These are phyloP conservation scores for Chaetodon trifasciatus DNA, from an alignment of 2,797 vertebrate genomes.

Conservation along the genomic window DNA sequence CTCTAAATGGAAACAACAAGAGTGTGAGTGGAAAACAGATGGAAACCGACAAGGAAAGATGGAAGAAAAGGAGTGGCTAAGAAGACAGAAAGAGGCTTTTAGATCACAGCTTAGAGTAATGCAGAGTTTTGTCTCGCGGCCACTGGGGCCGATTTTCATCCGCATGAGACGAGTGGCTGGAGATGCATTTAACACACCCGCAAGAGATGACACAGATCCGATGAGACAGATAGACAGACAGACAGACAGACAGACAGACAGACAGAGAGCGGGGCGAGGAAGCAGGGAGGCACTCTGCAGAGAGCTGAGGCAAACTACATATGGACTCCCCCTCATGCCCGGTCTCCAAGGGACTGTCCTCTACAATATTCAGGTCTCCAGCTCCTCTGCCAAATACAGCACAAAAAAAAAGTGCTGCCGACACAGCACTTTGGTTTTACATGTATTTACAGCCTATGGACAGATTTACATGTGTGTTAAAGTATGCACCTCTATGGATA, in stretches of 20 bases:
- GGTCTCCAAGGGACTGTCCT: constrained; percentile 62
- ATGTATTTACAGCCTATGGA: constrained; percentile 54
- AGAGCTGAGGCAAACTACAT: constrained; percentile 57
- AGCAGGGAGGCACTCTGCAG: constrained; percentile 63
- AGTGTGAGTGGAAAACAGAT: constrained; percentile 50
- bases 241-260: constrained; percentile 72
- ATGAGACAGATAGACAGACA: constrained; percentile 86
- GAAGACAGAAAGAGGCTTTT: constrained; percentile 64
- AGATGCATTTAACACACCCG: constrained; percentile 91
- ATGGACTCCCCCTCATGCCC: constrained; percentile 39
- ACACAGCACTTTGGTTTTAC: constrained; percentile 49
- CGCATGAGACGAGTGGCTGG: constrained; percentile 84
- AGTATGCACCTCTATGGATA: constrained; percentile 23
- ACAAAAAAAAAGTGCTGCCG: constrained; percentile 9
- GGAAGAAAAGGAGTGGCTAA: constrained; percentile 60
- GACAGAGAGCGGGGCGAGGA: constrained; percentile 37
- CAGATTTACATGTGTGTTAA: constrained; percentile 60
- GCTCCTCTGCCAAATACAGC: constrained; percentile 61
- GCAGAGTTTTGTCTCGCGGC: constrained; percentile 83
- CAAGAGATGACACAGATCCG: constrained; percentile 94
- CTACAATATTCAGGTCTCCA: constrained; percentile 69
- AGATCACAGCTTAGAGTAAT: constrained; percentile 73
- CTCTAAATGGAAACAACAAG: constrained; percentile 50
- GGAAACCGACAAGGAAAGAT: constrained; percentile 46
- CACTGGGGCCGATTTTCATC: constrained; percentile 87